Evolutionary conservation across 2,113 vertebrate genomes (phyloP).

Genomic region (Rhabdomys dilectus): DNA sequence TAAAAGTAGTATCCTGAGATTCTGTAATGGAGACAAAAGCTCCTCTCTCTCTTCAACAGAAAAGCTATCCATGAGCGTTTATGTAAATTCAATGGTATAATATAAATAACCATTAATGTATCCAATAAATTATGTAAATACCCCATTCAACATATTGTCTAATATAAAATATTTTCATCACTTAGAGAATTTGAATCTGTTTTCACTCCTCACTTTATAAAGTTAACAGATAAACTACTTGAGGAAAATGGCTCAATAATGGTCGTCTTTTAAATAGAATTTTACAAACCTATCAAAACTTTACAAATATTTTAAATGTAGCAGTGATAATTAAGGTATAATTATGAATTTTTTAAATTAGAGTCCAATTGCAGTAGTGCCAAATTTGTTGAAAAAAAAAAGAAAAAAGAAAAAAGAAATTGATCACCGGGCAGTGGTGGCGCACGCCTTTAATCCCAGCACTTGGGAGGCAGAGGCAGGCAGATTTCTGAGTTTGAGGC

Average conservation of each 20-base stretch:
- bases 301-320: background rate
- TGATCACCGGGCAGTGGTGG: too few relatives aligned
- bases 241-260: background rate
- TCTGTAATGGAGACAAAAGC: background rate
- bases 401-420: too few relatives aligned
- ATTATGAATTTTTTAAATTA: conserved; percentile 37
- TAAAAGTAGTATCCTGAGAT: background rate
- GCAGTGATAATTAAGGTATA: background rate
- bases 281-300: background rate
- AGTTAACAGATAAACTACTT: background rate
- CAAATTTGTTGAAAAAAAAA: background rate
- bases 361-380: background rate
- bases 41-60: background rate
- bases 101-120: background rate
- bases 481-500: too few relatives aligned
- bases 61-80: background rate
- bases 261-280: background rate
- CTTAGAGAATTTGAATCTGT: background rate
- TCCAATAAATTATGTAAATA: background rate
- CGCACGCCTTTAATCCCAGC: too few relatives aligned
- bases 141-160: background rate
- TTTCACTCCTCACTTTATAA: background rate
- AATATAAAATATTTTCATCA: background rate
- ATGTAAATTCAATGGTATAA: background rate
- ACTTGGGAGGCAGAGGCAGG: too few relatives aligned